Base-by-base conservation (phyloP, 2,888 invertebrate species). In the Harpagoxenus sublaevis region DNA sequence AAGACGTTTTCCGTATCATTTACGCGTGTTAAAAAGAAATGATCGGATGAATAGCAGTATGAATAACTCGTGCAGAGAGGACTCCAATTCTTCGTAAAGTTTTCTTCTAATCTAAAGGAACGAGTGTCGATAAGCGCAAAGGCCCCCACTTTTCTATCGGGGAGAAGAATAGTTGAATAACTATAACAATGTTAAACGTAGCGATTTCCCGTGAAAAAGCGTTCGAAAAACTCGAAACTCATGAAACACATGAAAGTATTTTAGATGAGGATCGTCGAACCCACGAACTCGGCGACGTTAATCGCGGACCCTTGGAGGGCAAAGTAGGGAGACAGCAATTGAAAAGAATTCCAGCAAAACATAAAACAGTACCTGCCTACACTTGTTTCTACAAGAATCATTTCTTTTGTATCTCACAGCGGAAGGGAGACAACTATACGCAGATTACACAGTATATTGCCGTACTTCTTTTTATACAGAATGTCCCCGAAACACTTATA, bases 211-310 rank as follows among this genome's bases (percentile, higher is more conserved):
- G 75, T 85, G 78, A 77, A 66, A 62, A 51, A 48, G 78, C 60
- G 83, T 81, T 87, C 81, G 85, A 89, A 86, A 77, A 84, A 87
- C 88, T 89, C 89, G 85, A 89, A 87, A 89, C 92, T 92, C 90
- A 81, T 60, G 89, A 92, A 92, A 92, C 92, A 89, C 86, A 90
- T 92, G 92, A 92, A 92, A 92, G 92, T 92, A 92, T 87, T 84
- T 84, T 91, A 91, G 89, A 82, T 84, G 74, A 68, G 77, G 77
- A 88, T 84, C 78, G 82, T 85, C 86, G 84, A 85, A 83, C 77
- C 79, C 63, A 28, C 42, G n/a, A 75, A 53, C 63, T 42, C 51
- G 63, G 42, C 53, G 53, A 82, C 63, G 53, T 75, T 63, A 82
- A 82, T 75, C 66, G 23, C 23, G 63, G 31, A 45, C 71, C 39